phyloP scores from a whole-genome alignment of 1,140 invertebrate genomes.

The Camponotus floridanus region DNA sequence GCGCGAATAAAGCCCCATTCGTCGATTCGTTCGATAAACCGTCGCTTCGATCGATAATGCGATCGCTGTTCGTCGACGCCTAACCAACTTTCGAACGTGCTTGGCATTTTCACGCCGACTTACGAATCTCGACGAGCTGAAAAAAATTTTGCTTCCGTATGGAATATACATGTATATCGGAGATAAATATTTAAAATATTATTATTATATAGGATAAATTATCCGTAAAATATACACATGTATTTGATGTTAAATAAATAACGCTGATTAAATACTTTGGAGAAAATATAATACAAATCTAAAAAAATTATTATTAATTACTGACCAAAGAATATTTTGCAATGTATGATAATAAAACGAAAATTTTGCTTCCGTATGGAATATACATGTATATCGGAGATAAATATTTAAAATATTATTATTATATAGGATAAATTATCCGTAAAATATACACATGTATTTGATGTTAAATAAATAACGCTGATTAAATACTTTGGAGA shows the following conservation, averaged over 20 bases:
- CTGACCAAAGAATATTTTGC: neutral
- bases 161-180: neutral
- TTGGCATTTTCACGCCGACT: conserved; percentile 5
- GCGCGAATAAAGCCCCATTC: conserved; percentile 50
- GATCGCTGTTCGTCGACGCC: conserved; percentile 33
- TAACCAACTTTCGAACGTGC: conserved; percentile 48
- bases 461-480: too few relatives aligned
- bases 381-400: neutral
- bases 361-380: conserved; percentile 4
- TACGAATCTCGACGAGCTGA: conserved; percentile 22
- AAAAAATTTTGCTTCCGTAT: conserved; percentile 11
- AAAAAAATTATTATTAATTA: neutral
- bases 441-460: neutral
- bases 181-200: too few relatives aligned
- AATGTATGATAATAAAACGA: neutral
- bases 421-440: neutral
- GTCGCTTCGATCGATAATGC: conserved; percentile 32
- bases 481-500: neutral
- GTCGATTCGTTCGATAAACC: conserved; percentile 27
- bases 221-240: neutral
- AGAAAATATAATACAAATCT: neutral
- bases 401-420: too few relatives aligned
- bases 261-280: neutral
- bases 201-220: neutral
- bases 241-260: too few relatives aligned